Percentiles rank a stretch among this genome's conserved stretches.
Evolutionary conservation across 2,113 vertebrate genomes (phyloP).

Genomic region (Anguilla japonica): DNA sequence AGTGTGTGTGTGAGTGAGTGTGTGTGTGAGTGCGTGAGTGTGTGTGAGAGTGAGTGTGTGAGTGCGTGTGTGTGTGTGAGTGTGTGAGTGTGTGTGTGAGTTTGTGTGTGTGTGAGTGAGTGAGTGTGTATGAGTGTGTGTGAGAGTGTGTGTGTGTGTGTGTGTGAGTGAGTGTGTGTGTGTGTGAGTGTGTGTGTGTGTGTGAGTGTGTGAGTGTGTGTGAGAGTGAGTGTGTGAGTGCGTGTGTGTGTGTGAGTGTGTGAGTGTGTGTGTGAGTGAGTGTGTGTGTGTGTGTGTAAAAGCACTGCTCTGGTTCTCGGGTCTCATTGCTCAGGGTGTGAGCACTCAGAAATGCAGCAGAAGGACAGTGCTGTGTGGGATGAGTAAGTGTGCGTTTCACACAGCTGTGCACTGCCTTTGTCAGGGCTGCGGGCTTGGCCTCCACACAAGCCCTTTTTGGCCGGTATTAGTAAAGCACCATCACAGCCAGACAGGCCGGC

Average conservation of each 20-base stretch:
- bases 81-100: too few relatives aligned
- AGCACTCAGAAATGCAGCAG: neutral
- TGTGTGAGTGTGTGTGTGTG: neutral
- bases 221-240: too few relatives aligned
- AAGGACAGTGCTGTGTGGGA: neutral
- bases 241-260: too few relatives aligned
- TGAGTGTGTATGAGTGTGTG: too few relatives aligned
- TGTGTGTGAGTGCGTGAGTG: too few relatives aligned
- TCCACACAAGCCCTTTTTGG: neutral
- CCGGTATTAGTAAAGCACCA: neutral
- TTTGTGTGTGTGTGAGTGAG: neutral
- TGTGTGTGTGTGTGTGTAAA: neutral
- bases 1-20: too few relatives aligned
- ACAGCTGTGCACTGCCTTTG: neutral
- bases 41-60: too few relatives aligned
- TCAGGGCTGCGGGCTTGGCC: neutral
- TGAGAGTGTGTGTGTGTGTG: too few relatives aligned
- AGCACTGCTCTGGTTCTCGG: neutral
- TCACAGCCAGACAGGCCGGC: neutral
- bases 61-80: too few relatives aligned
- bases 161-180: neutral
- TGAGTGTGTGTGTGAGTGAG: neutral
- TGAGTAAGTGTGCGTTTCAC: neutral
- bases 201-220: neutral
- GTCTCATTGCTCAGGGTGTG: neutral